Conservation (phyloP, 2,797 vertebrate species). For the Myotis findleyi region DNA sequence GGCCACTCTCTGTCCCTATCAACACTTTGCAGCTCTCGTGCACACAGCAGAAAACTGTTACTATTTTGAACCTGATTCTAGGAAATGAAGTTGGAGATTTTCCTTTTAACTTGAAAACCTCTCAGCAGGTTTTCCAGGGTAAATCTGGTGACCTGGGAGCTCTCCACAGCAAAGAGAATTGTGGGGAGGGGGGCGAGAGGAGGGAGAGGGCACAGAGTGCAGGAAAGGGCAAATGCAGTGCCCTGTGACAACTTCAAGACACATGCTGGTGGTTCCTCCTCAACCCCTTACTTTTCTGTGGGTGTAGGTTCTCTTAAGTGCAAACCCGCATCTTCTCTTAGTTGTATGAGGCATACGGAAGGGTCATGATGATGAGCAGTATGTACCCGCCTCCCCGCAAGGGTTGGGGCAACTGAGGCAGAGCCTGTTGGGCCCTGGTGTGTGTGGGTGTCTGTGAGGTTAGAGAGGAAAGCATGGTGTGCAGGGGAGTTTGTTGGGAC, state of each 20-base stretch:
- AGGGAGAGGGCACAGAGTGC: too few relatives aligned
- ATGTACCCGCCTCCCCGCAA: rapidly evolving
- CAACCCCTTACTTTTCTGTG: neutral
- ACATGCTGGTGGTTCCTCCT: neutral
- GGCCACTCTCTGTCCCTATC: neutral
- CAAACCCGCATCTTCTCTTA: neutral
- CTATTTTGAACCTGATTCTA: neutral
- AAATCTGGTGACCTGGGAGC: neutral
- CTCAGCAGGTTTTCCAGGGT: neutral
- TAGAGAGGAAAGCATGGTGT: neutral
- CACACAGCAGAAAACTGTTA: neutral
- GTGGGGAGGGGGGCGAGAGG: too few relatives aligned
- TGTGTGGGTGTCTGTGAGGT: neutral
- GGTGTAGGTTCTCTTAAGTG: neutral
- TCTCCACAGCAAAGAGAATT: neutral
- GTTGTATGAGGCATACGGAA: neutral
- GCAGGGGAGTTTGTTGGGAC: neutral
- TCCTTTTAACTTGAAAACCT: neutral
- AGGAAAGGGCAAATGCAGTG: neutral
- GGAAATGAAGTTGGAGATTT: constrained; percentile 27
- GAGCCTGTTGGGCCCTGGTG: neutral
- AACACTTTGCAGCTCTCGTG: neutral
- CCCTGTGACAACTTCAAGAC: neutral
- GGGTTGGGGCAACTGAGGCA: neutral
- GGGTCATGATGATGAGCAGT: neutral